Base-by-base conservation (phyloP, 2,113 vertebrate species). In the Phalacrocorax brasilianus region DNA sequence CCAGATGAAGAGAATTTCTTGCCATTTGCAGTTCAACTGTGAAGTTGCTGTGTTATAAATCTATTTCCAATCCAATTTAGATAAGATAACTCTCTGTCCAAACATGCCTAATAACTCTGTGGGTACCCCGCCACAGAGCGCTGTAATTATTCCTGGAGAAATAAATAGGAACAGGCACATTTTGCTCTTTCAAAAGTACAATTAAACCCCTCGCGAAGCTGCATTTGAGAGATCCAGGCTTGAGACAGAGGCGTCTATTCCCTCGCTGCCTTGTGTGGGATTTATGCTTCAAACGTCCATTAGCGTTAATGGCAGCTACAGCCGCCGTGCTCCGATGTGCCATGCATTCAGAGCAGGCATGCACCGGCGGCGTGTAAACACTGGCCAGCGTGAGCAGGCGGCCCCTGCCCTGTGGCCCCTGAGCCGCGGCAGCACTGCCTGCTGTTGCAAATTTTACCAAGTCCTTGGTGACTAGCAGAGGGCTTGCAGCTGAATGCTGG, bases 281-380 rank as follows among this genome's bases (percentile, higher is more conserved):
- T 95, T 97, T 92, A 66, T 49, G 74, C 38, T 11, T 52, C 89
- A 4, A 88, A 77, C 66, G 85, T 76, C 91, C 94, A 96, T 97
- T 97, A 97, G 85, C 14, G 20, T 71, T 97, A 94, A 96, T 92
- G 90, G 93, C 82, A 95, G 86, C 85, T 35, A 7, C 73, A 61
- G 85, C 82, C 14, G 35, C 87, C 12, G 45, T 24, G 76, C 52
- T 45, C 63, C 12, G 13, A 47, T 86, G 96, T 13, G 77, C 87
- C 0, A 11, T 0, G 92, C 88, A 72, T 89, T 65, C 89, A 75
- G 92, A 96, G 90, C 83, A 94, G 93, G 79, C 62, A 2, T 0
- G 1, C 68, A 6, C 55, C 1, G 3, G 24, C 1, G 0, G 86
- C 70, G 14, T 58, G 86, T 13, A 20, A 83, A 32, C 75, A 24